Evolutionary conservation across 2,113 vertebrate species (phyloP), one percentile per base, ranked within the genome.

Genomic region (Mobula hypostoma): DNA sequence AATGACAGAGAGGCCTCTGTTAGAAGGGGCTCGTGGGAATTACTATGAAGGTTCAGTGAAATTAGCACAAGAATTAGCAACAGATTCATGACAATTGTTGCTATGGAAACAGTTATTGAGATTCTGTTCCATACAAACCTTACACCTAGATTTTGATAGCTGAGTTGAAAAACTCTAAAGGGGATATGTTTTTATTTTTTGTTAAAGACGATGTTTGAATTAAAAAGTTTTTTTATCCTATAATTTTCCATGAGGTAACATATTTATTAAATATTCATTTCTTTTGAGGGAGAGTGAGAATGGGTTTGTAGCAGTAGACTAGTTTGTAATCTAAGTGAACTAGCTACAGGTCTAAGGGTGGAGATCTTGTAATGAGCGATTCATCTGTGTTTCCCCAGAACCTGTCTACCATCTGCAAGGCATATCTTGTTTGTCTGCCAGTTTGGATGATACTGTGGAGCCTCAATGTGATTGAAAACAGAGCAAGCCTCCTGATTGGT

Each of bases 41-140:
- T 90, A 90, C n/a, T 0, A 17, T n/a, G 85, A 90, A 56, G 36
- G 40, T 56, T 76, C 32, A 93, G 36, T 72, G 36, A 74, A 92
- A 72, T 92, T 92, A 70, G 66, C n/a, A 72, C 15, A 90, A 68
- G 88, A 92, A 27, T 72, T 93, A 93, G 72, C 32, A 93, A 56
- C 56, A 27, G 32, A 74, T 93, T 48, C 91, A 74, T 48, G 19
- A 93, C 66, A 72, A 93, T 93, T 74, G n/a, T 76, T 93, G 68
- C 70, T 74, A 40, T 93, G 70, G 91, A 74, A 93, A 56, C 21
- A 12, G 32, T 74, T 93, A 48, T 74, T 21, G 40, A 48, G 24
- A 36, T 74, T 72, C 36, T 40, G 70, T 74, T 32, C 91, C 74
- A 3, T 48, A 72, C 32, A 36, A 91, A 21, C 32, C 63, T 12